Conservation (phyloP, 2,113 vertebrate genomes). For the Bubo bubo region DNA sequence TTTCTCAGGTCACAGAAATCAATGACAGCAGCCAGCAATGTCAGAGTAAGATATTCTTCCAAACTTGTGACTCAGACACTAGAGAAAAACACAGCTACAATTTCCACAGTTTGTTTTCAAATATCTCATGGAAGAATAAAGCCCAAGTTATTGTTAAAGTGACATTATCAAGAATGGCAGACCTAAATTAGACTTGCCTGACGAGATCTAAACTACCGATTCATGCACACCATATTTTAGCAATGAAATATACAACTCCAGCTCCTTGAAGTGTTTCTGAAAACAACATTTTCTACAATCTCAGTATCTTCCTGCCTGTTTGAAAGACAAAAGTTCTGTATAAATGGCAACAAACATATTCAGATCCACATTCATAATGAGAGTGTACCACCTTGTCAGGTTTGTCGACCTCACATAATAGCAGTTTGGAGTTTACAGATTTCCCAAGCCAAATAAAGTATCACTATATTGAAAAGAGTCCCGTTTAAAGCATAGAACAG, state of each 20-base stretch:
- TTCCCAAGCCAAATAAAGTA: not conserved
- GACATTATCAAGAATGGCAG: not conserved
- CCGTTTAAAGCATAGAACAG: not conserved
- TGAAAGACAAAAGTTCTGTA: not conserved
- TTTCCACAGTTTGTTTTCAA: not conserved
- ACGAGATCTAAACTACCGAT: not conserved
- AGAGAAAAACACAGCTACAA: not conserved
- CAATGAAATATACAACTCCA: not conserved
- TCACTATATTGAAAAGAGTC: not conserved
- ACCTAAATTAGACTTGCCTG: not conserved
- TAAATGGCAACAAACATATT: not conserved
- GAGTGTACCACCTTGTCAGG: not conserved
- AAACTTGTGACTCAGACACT: not conserved
- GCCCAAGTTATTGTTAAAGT: not conserved
- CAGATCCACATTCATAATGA: fast-evolving
- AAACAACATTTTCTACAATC: not conserved
- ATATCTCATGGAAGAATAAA: not conserved
- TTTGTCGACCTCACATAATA: not conserved
- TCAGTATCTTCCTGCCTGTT: not conserved
- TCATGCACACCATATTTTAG: not conserved
- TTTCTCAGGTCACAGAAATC: not conserved
- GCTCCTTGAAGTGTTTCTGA: not conserved
- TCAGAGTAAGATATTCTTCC: not conserved
- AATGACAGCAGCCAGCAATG: not conserved
- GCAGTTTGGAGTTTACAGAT: not conserved